These are phyloP conservation scores for Lytechinus variegatus DNA, from an alignment of 35 echinoderm and acorn worm species.

Conservation along the genomic window DNA sequence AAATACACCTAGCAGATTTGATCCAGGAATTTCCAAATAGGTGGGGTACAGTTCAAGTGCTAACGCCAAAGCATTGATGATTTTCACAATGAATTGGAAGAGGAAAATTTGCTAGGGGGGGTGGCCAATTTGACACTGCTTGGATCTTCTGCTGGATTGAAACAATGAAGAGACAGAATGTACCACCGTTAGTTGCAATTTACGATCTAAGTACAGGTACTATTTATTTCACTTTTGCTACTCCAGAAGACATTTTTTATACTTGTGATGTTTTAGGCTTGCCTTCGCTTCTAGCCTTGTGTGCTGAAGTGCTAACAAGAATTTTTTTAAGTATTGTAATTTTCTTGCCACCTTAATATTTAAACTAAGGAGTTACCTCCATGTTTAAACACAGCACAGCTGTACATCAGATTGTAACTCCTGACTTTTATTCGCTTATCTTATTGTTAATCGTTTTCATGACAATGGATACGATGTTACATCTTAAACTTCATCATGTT, in stretches of 20 bases:
- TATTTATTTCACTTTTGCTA: neutral
- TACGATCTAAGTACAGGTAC: neutral
- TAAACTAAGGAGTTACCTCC: no score
- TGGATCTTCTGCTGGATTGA: no score
- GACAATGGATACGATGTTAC: neutral
- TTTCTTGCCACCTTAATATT: neutral
- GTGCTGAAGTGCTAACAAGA: neutral
- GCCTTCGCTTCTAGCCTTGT: neutral
- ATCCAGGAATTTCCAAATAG: no score
- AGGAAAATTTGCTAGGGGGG: no score
- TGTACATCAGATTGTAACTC: neutral
- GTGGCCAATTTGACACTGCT: no score
- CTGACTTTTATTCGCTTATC: neutral
- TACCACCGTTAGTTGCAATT: neutral
- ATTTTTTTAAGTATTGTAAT: conserved; percentile 5
- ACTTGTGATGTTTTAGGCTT: neutral
- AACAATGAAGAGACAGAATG: neutral
- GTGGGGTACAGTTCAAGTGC: no score
- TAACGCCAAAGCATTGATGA: no score
- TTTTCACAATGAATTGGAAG: no score
- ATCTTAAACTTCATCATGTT: no score
- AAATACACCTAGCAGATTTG: no score
- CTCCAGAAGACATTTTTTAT: neutral
- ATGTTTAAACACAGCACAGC: neutral
- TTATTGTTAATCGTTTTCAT: neutral